These are phyloP conservation scores for Leontopithecus rosalia DNA, from an alignment of 2,797 vertebrate species.

Conservation along the genomic window DNA sequence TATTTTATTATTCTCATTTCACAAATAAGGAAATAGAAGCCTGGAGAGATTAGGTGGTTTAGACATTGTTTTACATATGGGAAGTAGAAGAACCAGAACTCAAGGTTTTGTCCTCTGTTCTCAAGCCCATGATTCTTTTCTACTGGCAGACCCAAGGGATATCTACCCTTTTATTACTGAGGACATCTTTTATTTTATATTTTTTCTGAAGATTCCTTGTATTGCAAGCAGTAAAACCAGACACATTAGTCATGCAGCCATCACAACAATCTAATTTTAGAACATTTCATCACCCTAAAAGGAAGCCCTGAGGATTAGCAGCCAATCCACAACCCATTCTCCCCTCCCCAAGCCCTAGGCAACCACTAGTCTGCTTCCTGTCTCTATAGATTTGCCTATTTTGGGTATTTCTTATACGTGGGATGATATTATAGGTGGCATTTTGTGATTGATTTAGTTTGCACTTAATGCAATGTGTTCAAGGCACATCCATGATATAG, in stretches of 20 bases:
- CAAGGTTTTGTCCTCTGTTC: neutral
- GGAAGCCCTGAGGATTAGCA: neutral
- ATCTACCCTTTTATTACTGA: neutral
- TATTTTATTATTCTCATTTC: neutral
- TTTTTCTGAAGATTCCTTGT: neutral
- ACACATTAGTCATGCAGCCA: neutral
- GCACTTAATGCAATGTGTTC: neutral
- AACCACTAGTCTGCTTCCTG: neutral
- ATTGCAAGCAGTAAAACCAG: neutral
- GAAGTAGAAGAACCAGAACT: neutral
- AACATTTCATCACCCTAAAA: neutral
- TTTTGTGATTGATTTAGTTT: neutral
- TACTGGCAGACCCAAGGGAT: neutral
- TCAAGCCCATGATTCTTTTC: neutral
- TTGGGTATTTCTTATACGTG: neutral
- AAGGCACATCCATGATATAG: neutral
- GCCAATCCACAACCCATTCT: neutral
- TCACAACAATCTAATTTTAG: neutral
- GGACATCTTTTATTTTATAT: neutral
- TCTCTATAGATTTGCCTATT: neutral
- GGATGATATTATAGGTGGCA: neutral
- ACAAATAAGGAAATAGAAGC: neutral
- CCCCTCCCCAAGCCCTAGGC: neutral
- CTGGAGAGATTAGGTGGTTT: neutral
- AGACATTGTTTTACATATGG: neutral